These are phyloP conservation scores for Nasua narica DNA, from an alignment of 2,797 vertebrate species.

Conservation along the genomic window DNA sequence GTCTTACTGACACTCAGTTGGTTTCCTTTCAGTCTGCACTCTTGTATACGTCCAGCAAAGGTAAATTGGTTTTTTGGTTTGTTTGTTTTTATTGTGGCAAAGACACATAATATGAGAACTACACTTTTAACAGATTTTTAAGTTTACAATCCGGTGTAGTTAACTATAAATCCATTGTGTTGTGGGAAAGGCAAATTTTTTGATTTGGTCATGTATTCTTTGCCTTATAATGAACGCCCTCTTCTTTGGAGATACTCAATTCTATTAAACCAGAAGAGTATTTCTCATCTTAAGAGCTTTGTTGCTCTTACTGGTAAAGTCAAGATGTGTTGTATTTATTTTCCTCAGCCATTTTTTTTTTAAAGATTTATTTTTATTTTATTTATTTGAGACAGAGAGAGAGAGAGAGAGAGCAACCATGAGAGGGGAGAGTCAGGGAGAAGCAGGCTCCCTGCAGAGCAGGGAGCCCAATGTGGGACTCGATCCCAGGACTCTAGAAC, in stretches of 20 bases:
- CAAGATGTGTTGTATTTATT: conserved; percentile 12
- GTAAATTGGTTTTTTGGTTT: conserved; percentile 76
- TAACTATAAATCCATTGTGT: neutral
- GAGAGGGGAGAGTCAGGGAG: too few relatives aligned
- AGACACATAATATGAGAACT: neutral
- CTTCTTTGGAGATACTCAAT: neutral
- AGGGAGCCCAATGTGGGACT: too few relatives aligned
- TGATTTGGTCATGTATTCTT: neutral
- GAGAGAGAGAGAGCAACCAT: too few relatives aligned
- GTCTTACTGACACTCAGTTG: conserved; percentile 92
- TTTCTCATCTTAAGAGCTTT: conserved; percentile 9
- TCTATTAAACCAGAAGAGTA: neutral
- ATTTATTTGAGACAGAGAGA: too few relatives aligned
- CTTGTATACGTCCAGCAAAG: conserved; percentile 98
- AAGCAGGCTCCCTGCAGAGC: too few relatives aligned
- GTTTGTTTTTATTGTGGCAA: neutral
- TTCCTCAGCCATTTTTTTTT: neutral
- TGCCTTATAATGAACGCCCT: neutral
- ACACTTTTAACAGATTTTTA: neutral
- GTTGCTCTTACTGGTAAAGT: neutral
- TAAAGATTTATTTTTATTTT: too few relatives aligned
- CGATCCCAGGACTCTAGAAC: too few relatives aligned
- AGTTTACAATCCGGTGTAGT: neutral
- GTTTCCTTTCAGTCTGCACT: conserved; percentile 98
- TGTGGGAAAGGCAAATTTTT: conserved; percentile 87